Evolutionary conservation across 2,797 vertebrate species (phyloP), one percentile per base, ranked within the genome.

Genomic region (Chaunax sp.): DNA sequence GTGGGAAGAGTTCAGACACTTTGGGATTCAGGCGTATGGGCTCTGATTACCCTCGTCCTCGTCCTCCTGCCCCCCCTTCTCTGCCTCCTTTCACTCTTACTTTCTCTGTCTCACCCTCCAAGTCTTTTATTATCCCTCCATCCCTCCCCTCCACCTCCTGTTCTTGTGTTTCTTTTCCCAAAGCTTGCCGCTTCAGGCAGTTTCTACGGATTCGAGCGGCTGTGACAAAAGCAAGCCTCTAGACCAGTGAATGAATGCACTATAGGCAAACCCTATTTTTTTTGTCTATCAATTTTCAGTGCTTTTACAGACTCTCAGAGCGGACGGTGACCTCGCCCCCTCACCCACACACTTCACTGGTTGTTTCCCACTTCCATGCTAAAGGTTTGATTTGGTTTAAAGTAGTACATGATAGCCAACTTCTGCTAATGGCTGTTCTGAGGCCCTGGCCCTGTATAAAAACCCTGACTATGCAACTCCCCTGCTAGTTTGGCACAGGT

Each of bases 1-100:
- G 81, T 87, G 87, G 89, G 91, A 92, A 87, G 78, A 90, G 81
- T 89, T 80, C 80, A 86, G 85, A 89, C 89, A 89, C 83, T 88
- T 85, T 81, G 80, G 86, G 83, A 86, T 82, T 84, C 72, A 75
- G 80, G 77, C 69, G 40, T 72, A 86, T 51, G 61, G 72, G 81
- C 85, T 92, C 90, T 85, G 80, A 88, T 92, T 90, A 89, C 86
- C 70, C 59, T 67, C 68, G 54, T 49, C 49, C 33, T 25, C 5
- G 11, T 77, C 58, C 64, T 61, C 67, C 65, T 77, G 75, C 74
- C 62, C 68, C 72, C 69, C 65, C 33, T 56, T 45, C 52, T 65
- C 62, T 59, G 64, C 72, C 76, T 64, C 41, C 64, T 46, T 51
- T 65, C 59, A 78, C 65, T 69, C 58, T 63, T 43, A 68, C 77